A percentile compares a stretch with the other conserved stretches of the same genome.
Evolutionary conservation across 2,888 invertebrate genomes (phyloP).

Genomic region (Nemotelus nigrinus): DNA sequence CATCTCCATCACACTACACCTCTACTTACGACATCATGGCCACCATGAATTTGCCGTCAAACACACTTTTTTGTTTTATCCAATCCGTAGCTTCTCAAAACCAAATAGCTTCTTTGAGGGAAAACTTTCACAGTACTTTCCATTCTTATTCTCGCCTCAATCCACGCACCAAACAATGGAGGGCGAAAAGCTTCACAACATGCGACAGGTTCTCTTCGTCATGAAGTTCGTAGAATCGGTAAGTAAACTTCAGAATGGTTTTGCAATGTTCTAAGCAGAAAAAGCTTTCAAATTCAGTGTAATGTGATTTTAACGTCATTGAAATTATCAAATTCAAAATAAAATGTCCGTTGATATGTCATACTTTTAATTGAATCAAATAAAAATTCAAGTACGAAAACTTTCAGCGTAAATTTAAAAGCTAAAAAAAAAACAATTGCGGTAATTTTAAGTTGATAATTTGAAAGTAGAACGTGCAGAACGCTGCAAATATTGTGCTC

Average conservation of each 20-base stretch:
- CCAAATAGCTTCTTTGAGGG: not conserved
- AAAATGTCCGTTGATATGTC: too few species aligned
- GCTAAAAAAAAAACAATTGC: too few species aligned
- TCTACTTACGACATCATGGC: not conserved
- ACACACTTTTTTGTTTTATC: not conserved
- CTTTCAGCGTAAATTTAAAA: too few species aligned
- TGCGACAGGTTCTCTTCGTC: constrained; percentile 56
- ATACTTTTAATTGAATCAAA: too few species aligned
- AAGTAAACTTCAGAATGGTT: constrained; percentile 2
- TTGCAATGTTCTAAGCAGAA: not conserved
- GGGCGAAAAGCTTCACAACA: constrained; percentile 46
- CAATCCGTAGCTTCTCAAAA: too few species aligned
- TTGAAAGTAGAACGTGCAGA: too few species aligned
- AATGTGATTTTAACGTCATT: not conserved
- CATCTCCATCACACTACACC: not conserved
- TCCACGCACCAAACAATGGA: not conserved
- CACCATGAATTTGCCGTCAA: constrained; percentile 2
- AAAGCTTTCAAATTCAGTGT: constrained; percentile 18
- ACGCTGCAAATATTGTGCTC: too few species aligned
- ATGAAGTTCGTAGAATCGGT: constrained; percentile 52
- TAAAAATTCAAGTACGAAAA: too few species aligned
- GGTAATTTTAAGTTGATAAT: too few species aligned
- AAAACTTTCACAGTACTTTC: not conserved
- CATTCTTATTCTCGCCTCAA: constrained; percentile 4
- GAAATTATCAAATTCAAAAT: too few species aligned